phyloP scores from a whole-genome alignment of 2,113 vertebrate genomes.

The Synchiropus splendidus region DNA sequence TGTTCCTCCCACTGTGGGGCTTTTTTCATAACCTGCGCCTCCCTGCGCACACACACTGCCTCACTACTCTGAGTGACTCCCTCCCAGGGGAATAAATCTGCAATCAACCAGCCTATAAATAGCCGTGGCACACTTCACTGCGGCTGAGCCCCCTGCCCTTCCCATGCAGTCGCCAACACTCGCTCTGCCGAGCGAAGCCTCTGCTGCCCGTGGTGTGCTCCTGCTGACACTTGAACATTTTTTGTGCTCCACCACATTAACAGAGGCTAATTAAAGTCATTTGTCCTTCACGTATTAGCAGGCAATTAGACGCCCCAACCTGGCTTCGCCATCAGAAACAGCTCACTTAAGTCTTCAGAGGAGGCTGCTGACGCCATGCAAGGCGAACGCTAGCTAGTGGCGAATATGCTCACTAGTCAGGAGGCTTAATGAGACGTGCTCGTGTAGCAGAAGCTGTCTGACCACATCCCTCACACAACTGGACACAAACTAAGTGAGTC shows the following conservation, averaged over 20 bases:
- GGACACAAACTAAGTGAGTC: neutral
- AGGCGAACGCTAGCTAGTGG: slow-evolving; percentile 46
- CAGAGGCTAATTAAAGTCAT: slow-evolving; percentile 57
- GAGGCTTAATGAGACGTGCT: slow-evolving; percentile 55
- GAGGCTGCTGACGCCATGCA: slow-evolving; percentile 21
- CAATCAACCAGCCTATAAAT: slow-evolving; percentile 71
- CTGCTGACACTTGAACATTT: slow-evolving; percentile 31
- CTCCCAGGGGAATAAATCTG: slow-evolving; percentile 67
- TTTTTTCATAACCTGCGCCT: slow-evolving; percentile 51
- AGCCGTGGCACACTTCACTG: slow-evolving; percentile 58
- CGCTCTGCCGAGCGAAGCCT: slow-evolving; percentile 15
- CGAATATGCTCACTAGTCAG: slow-evolving; percentile 61
- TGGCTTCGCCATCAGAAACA: no score
- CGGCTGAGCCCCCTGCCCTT: slow-evolving; percentile 36
- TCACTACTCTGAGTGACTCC: slow-evolving; percentile 21
- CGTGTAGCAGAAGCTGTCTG: slow-evolving; percentile 44
- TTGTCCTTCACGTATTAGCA: slow-evolving; percentile 55
- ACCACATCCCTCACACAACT: no score
- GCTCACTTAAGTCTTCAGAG: no score
- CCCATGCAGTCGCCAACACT: slow-evolving; percentile 26
- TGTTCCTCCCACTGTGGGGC: slow-evolving; percentile 57
- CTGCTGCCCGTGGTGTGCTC: slow-evolving; percentile 10
- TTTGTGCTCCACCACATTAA: slow-evolving; percentile 52
- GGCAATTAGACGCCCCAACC: slow-evolving; percentile 51
- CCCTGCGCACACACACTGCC: slow-evolving; percentile 20